phyloP scores from a whole-genome alignment of 2,888 invertebrate genomes.

The Plebejus anna region DNA sequence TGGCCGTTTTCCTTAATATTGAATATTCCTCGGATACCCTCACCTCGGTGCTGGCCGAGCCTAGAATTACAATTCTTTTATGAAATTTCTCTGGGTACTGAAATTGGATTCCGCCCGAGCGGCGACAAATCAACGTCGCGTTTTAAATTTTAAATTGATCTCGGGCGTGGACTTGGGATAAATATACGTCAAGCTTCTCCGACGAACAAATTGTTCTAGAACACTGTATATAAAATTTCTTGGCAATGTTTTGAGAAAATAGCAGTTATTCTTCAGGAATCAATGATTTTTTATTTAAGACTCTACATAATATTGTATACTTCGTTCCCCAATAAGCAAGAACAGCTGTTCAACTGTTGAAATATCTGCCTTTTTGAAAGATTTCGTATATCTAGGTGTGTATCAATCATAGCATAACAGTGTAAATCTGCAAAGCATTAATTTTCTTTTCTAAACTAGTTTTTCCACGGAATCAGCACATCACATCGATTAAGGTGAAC shows the following conservation, averaged over 20 bases:
- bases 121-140: slow-evolving; percentile 27
- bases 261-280: background rate
- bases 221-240: background rate
- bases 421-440: background rate
- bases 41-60: background rate
- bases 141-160: slow-evolving; percentile 37
- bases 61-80: slow-evolving; percentile 22
- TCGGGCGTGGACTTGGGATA: slow-evolving; percentile 1
- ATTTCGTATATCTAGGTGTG: background rate
- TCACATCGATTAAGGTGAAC: slow-evolving; percentile 15
- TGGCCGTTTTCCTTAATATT: slow-evolving; percentile 12
- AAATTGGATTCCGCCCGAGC: slow-evolving; percentile 24
- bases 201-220: slow-evolving; percentile 3
- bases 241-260: background rate
- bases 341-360: background rate
- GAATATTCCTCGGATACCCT: slow-evolving; percentile 16
- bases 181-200: background rate
- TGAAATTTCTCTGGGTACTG: background rate
- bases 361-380: background rate
- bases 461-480: background rate
- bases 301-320: no score
- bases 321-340: background rate
- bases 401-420: background rate
- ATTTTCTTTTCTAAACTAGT: slow-evolving; percentile 14
- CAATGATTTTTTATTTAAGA: no score